These are phyloP conservation scores for Spilarctia lutea DNA, from an alignment of 2,888 invertebrate genomes.

Conservation along the genomic window DNA sequence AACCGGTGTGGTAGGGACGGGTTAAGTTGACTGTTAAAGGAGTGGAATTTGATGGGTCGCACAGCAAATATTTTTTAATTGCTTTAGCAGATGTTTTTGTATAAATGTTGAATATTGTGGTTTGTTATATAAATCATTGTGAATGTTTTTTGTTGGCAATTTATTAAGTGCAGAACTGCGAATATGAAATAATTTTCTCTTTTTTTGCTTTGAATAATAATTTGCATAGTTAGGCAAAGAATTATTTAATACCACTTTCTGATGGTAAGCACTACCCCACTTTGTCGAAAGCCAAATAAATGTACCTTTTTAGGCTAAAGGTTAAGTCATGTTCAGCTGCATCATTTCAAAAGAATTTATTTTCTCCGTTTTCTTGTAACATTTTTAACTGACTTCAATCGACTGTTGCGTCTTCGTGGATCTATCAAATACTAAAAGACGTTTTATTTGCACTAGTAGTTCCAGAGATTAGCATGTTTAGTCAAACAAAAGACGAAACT, in stretches of 20 bases:
- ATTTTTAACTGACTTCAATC: no score
- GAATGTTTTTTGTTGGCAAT: neutral
- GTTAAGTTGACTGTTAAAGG: conserved; percentile 33
- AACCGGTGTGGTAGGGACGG: conserved; percentile 51
- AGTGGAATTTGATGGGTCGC: conserved; percentile 41
- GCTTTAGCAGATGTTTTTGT: neutral
- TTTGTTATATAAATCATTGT: neutral
- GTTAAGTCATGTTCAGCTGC: no score
- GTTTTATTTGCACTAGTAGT: no score
- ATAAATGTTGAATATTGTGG: neutral
- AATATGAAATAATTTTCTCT: neutral
- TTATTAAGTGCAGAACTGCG: neutral
- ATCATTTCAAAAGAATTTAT: no score
- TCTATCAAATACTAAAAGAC: neutral
- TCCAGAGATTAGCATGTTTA: no score
- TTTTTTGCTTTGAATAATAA: neutral
- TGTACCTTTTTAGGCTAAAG: neutral
- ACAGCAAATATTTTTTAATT: conserved; percentile 22
- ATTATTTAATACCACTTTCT: neutral
- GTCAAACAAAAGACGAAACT: no score
- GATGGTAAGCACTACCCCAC: neutral
- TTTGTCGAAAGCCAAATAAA: neutral
- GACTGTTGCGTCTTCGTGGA: no score
- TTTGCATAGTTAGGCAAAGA: neutral
- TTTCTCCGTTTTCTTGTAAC: no score